These are phyloP conservation scores for Pterobdella sp. DNA, from an alignment of 2,888 invertebrate species.

Conservation along the genomic window DNA sequence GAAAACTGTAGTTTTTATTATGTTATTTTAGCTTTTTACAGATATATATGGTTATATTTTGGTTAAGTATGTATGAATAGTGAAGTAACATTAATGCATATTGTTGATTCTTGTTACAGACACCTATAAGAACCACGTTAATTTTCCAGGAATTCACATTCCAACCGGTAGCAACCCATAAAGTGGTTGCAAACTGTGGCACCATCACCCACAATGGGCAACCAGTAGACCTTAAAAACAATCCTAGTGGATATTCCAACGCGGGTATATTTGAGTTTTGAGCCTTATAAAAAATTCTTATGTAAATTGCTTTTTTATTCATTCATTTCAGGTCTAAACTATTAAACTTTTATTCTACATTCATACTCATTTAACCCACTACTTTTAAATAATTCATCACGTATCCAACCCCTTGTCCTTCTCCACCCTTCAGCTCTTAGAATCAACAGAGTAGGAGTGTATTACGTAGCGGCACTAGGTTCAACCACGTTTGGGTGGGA, in stretches of 20 bases:
- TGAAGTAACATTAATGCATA: too few relatives aligned
- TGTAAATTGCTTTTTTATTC: background rate
- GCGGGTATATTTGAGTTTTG: background rate
- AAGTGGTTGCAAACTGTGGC: constrained; percentile 6
- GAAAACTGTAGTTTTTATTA: too few relatives aligned
- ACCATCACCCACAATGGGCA: constrained; percentile 16
- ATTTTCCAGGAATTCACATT: constrained; percentile 17
- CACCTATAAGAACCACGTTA: background rate
- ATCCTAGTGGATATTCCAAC: constrained; percentile 15
- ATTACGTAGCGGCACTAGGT: constrained; percentile 31
- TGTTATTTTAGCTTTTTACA: too few relatives aligned
- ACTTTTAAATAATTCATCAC: background rate
- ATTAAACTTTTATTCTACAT: too few relatives aligned
- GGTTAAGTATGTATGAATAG: too few relatives aligned
- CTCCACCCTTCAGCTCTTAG: constrained; percentile 19
- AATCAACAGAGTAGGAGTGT: constrained; percentile 30
- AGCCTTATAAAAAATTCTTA: background rate
- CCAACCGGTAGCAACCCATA: constrained; percentile 15
- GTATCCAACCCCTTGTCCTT: background rate
- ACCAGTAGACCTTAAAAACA: background rate
- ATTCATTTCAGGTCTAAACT: background rate
- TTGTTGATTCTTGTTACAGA: too few relatives aligned
- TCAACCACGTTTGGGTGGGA: constrained; percentile 31
- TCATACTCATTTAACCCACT: too few relatives aligned
- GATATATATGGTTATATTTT: too few relatives aligned